Conservation (phyloP, 2,797 vertebrate species). For the Thunnus albacares region DNA sequence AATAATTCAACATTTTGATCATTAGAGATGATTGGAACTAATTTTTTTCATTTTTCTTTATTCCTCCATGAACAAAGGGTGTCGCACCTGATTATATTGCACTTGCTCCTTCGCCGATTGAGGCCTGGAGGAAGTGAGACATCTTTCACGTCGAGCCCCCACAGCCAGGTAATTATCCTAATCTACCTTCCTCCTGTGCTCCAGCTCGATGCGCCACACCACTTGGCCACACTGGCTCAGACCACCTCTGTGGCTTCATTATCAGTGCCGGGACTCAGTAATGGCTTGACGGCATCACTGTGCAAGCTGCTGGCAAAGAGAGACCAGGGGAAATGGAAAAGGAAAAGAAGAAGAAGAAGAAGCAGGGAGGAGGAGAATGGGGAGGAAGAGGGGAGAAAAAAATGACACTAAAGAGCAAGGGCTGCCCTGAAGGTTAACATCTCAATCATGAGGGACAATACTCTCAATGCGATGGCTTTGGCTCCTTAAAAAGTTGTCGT, state of each 20-base stretch:
- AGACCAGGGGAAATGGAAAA: conserved; percentile 20
- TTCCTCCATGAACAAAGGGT: conserved; percentile 39
- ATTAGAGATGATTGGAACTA: conserved; percentile 51
- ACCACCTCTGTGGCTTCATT: conserved; percentile 85
- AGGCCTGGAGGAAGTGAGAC: conserved; percentile 70
- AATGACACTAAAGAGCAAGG: conserved; percentile 54
- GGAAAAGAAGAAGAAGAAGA: not conserved
- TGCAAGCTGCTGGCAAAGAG: conserved; percentile 69
- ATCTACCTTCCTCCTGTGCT: conserved; percentile 80
- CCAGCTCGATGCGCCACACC: conserved; percentile 64
- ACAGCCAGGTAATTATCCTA: conserved; percentile 83
- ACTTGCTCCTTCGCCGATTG: conserved; percentile 47
- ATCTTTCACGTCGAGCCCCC: conserved; percentile 64
- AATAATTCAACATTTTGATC: conserved; percentile 35
- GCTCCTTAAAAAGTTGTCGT: conserved; percentile 55
- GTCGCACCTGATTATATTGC: conserved; percentile 63
- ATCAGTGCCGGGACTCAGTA: conserved; percentile 80
- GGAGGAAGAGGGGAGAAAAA: conserved; percentile 34
- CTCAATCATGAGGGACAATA: conserved; percentile 78
- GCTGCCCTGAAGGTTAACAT: conserved; percentile 75
- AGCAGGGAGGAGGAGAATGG: conserved; percentile 30
- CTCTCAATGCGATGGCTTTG: conserved; percentile 50
- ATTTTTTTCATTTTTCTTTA: conserved; percentile 34
- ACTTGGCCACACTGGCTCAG: conserved; percentile 58
- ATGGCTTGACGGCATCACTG: conserved; percentile 73